Conservation (phyloP, 2,113 vertebrate genomes). For the Melozone crissalis region DNA sequence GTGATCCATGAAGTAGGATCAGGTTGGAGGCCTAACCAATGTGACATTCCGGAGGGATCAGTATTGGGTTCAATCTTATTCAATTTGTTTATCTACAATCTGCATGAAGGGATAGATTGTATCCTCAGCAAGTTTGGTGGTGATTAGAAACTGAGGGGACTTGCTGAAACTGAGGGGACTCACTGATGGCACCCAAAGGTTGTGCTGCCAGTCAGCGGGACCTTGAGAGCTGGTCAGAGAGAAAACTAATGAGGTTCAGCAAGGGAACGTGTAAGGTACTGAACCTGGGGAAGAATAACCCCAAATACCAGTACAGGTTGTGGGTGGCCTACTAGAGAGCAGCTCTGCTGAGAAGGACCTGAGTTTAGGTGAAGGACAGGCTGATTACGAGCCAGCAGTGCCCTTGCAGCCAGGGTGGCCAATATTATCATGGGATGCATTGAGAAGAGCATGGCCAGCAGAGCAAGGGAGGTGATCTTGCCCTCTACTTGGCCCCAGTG, state of each 20-base stretch:
- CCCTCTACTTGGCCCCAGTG: not conserved
- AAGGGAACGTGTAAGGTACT: not conserved
- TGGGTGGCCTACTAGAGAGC: not conserved
- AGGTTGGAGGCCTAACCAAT: not conserved
- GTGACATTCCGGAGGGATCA: fast-evolving
- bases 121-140: not conserved
- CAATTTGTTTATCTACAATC: not conserved
- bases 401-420: not conserved
- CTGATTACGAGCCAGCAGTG: not conserved
- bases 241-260: not conserved
- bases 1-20: not conserved
- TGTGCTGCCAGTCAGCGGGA: fast-evolving
- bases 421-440: too few species aligned
- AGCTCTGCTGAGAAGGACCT: not conserved
- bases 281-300: not conserved
- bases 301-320: not conserved
- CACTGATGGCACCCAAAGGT: not conserved
- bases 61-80: not conserved
- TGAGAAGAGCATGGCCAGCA: not conserved
- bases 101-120: fast-evolving
- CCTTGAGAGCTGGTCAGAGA: not conserved
- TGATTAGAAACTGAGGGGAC: not conserved
- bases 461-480: not conserved
- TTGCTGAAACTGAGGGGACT: not conserved
- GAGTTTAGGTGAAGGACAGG: not conserved